These are phyloP conservation scores for Schizothorax lantsangensis DNA, from an alignment of 2,797 vertebrate genomes.

Conservation along the genomic window DNA sequence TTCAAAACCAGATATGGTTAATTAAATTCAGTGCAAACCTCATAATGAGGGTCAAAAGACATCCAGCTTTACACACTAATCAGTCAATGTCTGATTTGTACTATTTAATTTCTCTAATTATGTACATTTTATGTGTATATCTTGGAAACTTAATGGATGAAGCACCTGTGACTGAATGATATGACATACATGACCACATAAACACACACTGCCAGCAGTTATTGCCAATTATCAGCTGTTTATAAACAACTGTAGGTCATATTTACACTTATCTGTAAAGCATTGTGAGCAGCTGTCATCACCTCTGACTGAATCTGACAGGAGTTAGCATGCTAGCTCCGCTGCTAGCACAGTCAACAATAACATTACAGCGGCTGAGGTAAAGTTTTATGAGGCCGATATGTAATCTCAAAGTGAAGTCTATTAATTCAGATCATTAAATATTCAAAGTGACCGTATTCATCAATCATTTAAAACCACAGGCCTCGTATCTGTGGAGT, in stretches of 20 bases:
- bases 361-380: background rate
- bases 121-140: background rate
- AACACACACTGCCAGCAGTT: background rate
- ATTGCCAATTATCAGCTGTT: background rate
- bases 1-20: background rate
- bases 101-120: background rate
- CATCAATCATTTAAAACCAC: background rate
- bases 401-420: too few relatives aligned
- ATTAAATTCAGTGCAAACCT: background rate
- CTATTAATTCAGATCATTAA: background rate
- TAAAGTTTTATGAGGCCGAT: background rate
- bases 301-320: background rate
- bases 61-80: background rate
- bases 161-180: background rate
- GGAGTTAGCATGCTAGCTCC: conserved; percentile 5
- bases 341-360: background rate
- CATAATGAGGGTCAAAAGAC: background rate
- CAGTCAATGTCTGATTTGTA: background rate
- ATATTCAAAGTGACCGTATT: background rate
- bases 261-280: background rate
- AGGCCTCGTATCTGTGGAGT: conserved; percentile 11
- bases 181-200: background rate
- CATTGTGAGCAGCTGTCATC: background rate
- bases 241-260: background rate
- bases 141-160: too few relatives aligned